These are phyloP conservation scores for Pangasius mekongensis DNA, from an alignment of 2,797 vertebrate species.

Conservation along the genomic window DNA sequence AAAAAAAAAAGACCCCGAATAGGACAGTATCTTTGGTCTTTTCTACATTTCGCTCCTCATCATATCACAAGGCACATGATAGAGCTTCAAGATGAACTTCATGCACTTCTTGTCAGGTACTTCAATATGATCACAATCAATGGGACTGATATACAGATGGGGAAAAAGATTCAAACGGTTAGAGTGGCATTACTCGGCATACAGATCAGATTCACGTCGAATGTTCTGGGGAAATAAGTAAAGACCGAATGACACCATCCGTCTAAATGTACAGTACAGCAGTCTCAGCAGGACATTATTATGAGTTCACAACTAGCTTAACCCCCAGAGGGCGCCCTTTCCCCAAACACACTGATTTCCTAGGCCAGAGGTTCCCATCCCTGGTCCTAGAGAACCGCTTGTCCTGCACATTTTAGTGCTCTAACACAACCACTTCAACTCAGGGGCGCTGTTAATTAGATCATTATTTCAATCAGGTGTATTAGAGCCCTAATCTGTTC, in stretches of 20 bases:
- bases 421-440: not conserved
- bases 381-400: not conserved
- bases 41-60: slow-evolving; percentile 19
- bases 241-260: not conserved
- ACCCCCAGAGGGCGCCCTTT: not conserved
- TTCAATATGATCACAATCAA: not conserved
- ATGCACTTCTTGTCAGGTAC: not conserved
- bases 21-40: slow-evolving; percentile 46
- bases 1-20: not conserved
- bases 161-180: too few relatives aligned
- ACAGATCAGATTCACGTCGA: not conserved
- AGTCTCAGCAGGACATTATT: not conserved
- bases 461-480: not conserved
- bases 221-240: not conserved
- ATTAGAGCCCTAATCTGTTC: not conserved
- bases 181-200: not conserved
- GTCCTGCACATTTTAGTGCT: not conserved
- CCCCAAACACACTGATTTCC: not conserved
- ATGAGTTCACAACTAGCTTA: not conserved
- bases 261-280: not conserved
- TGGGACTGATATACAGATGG: not conserved
- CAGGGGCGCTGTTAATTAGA: not conserved
- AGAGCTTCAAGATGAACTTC: not conserved
- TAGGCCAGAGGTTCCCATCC: too few relatives aligned
- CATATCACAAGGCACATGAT: slow-evolving; percentile 42